phyloP scores from a whole-genome alignment of 2,888 invertebrate species.

The Orgyia antiqua region DNA sequence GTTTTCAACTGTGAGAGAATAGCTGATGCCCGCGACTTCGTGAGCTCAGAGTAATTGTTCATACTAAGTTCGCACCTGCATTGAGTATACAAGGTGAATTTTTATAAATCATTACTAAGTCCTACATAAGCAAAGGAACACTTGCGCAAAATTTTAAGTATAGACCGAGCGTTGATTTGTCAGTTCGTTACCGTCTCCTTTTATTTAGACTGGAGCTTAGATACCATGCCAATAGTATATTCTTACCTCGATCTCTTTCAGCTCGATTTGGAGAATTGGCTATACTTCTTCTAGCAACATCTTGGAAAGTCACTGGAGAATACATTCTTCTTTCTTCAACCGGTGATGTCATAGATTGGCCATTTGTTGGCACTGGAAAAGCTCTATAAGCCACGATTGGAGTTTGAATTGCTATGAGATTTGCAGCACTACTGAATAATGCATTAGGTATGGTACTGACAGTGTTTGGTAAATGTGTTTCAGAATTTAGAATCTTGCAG shows the following conservation, averaged over 20 bases:
- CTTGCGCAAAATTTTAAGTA: too few species aligned
- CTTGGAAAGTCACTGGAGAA: constrained; percentile 91
- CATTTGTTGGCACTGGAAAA: constrained; percentile 18
- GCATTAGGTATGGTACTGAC: constrained; percentile 44
- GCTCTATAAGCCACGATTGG: constrained; percentile 24
- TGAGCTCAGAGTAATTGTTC: too few species aligned
- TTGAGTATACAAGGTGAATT: too few species aligned
- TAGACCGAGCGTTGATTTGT: too few species aligned
- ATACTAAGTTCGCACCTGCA: too few species aligned
- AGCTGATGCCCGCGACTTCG: too few species aligned
- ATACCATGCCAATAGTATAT: too few species aligned
- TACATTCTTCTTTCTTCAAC: constrained; percentile 85
- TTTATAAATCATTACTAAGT: too few species aligned
- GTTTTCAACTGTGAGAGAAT: too few species aligned
- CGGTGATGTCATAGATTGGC: constrained; percentile 48
- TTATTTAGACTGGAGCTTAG: too few species aligned
- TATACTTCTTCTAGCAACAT: constrained; percentile 87
- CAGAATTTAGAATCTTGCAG: constrained; percentile 19
- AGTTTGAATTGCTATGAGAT: constrained; percentile 28
- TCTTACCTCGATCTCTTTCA: constrained; percentile 49
- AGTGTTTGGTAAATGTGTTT: constrained; percentile 37
- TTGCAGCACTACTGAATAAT: constrained; percentile 32
- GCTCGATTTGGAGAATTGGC: constrained; percentile 83
- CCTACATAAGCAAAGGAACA: too few species aligned
- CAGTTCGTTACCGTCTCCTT: too few species aligned